Evolutionary conservation across 2,797 vertebrate genomes (phyloP).

Genomic region (Prunella strophiata): DNA sequence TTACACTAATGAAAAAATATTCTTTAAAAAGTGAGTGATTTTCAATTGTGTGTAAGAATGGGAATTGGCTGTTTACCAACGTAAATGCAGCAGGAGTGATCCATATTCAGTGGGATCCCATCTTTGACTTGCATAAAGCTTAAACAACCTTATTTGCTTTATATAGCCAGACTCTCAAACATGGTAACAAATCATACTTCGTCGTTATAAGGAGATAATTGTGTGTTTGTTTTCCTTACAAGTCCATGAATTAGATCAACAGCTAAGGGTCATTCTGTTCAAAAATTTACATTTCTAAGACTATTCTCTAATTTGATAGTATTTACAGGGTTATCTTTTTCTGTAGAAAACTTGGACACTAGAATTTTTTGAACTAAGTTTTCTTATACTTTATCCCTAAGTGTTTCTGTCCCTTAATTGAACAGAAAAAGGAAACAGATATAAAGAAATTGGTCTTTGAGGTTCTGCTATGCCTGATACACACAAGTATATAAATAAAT

Average conservation of each 20-base stretch:
- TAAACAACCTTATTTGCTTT: neutral
- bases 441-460: conserved; percentile 19
- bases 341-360: neutral
- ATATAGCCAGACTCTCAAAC: neutral
- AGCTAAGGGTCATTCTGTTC: neutral
- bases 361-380: neutral
- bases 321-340: neutral
- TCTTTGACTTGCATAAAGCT: neutral
- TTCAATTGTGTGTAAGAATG: neutral
- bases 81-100: neutral
- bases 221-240: neutral
- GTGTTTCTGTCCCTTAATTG: conserved; percentile 2
- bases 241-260: neutral
- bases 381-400: neutral
- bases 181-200: neutral
- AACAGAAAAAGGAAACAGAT: conserved; percentile 18
- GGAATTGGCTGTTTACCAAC: neutral
- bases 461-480: neutral
- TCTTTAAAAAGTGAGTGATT: neutral
- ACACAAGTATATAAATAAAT: neutral
- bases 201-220: neutral
- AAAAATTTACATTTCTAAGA: neutral
- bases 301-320: neutral
- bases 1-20: neutral
- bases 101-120: neutral